Conservation (phyloP, 2,113 vertebrate species). For the Nannobrachium achirus region DNA sequence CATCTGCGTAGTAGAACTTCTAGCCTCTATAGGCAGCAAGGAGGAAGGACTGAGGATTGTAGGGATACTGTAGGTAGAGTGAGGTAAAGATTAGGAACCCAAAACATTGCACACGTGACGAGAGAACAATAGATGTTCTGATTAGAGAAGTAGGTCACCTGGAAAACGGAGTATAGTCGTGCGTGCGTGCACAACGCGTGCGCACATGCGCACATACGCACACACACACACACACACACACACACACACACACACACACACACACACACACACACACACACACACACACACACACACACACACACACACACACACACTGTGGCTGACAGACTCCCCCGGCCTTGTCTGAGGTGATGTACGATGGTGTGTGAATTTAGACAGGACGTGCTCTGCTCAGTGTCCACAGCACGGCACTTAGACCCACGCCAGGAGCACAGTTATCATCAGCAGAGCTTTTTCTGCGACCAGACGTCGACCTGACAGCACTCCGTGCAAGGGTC, state of each 20-base stretch:
- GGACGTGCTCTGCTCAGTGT: constrained; percentile 55
- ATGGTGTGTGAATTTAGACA: constrained; percentile 42
- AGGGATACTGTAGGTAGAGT: no score
- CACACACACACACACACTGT: constrained; percentile 18
- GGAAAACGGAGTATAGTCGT: constrained; percentile 45
- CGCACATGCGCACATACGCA: background rate
- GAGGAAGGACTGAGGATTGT: no score
- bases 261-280: background rate
- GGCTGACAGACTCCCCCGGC: constrained; percentile 29
- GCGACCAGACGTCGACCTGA: constrained; percentile 10
- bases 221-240: constrained; percentile 8
- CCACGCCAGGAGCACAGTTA: constrained; percentile 27
- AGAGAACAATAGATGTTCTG: constrained; percentile 36
- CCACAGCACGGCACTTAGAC: background rate
- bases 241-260: constrained; percentile 12
- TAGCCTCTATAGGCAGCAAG: no score
- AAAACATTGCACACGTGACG: constrained; percentile 9
- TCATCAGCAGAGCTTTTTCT: constrained; percentile 30
- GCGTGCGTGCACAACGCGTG: background rate
- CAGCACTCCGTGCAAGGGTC: constrained; percentile 7
- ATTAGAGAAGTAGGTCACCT: constrained; percentile 58
- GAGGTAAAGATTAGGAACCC: background rate
- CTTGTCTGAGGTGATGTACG: constrained; percentile 29
- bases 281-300: background rate
- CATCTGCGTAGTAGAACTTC: no score